Conservation (phyloP, 1,140 invertebrate genomes). For the Drosophila teissieri region DNA sequence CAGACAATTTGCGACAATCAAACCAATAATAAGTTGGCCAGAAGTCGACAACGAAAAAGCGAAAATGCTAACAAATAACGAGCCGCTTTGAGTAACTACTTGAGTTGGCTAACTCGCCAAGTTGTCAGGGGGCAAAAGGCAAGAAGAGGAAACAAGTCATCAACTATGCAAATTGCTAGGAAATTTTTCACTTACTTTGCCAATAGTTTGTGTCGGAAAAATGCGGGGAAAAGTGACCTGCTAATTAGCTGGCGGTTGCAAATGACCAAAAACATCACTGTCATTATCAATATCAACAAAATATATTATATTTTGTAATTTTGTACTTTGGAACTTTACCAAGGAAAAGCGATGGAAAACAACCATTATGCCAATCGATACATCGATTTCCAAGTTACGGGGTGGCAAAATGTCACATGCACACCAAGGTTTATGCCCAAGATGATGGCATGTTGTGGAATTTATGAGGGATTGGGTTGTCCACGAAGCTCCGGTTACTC, state of each 20-base stretch:
- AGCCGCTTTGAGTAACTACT: conserved; percentile 33
- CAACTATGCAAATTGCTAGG: conserved; percentile 74
- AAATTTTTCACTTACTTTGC: conserved; percentile 67
- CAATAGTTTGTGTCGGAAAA: conserved; percentile 18
- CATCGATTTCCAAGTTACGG: conserved; percentile 51
- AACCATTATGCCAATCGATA: conserved; percentile 72
- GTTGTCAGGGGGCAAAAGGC: conserved; percentile 21
- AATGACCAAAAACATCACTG: conserved; percentile 53
- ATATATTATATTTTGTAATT: conserved; percentile 42
- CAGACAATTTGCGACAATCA: conserved; percentile 55
- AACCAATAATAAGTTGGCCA: conserved; percentile 50
- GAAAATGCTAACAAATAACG: conserved; percentile 31
- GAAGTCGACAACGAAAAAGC: conserved; percentile 18
- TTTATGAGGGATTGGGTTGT: conserved; percentile 31
- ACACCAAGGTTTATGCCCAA: conserved; percentile 16
- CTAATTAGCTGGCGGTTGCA: conserved; percentile 39
- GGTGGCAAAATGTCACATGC: conserved; percentile 28
- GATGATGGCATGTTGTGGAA: conserved; percentile 37
- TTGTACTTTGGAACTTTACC: conserved; percentile 1
- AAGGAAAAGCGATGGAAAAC: conserved; percentile 19
- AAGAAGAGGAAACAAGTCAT: conserved; percentile 61
- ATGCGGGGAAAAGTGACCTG: conserved; percentile 19
- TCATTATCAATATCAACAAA: conserved; percentile 47
- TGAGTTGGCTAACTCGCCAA: conserved; percentile 58
- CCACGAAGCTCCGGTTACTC: conserved; percentile 17